Percentiles rank a stretch among this genome's conserved stretches.
Evolutionary conservation across 2,113 vertebrate genomes (phyloP).

Genomic region (Physeter macrocephalus): DNA sequence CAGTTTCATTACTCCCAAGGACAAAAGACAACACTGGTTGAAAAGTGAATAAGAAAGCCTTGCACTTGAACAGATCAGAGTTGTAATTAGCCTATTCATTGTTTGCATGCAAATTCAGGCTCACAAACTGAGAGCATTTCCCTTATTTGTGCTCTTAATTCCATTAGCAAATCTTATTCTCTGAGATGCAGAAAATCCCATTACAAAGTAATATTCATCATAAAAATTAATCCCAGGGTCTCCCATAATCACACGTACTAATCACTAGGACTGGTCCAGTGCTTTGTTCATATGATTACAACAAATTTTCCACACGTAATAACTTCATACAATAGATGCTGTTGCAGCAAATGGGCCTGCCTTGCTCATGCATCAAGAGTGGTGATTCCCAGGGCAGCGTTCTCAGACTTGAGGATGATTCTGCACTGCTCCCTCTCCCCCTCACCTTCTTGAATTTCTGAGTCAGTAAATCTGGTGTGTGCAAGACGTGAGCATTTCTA

Average conservation of each 20-base stretch:
- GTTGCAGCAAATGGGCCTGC: background rate
- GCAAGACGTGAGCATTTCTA: background rate
- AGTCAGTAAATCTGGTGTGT: background rate
- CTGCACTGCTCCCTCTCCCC: background rate
- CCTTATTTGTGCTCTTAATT: slow-evolving; percentile 43
- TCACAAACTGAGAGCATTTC: background rate
- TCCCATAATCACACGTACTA: background rate
- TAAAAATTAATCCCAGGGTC: slow-evolving; percentile 26
- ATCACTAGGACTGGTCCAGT: background rate
- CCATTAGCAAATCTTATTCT: slow-evolving; percentile 29
- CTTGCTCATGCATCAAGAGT: fast-evolving
- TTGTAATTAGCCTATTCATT: slow-evolving; percentile 40
- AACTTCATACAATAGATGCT: background rate
- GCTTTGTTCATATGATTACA: background rate
- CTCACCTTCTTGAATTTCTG: background rate
- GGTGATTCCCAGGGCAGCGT: no score
- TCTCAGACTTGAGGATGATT: background rate
- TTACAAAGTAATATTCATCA: slow-evolving; percentile 33
- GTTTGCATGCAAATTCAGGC: background rate
- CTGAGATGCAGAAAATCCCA: slow-evolving; percentile 30
- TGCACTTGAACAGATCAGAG: background rate
- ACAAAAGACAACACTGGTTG: background rate
- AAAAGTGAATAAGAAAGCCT: background rate
- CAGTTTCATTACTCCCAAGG: slow-evolving; percentile 21
- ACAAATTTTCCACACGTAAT: background rate